Conservation (phyloP, 2,888 invertebrate species). For the Bimastos eiseni region DNA sequence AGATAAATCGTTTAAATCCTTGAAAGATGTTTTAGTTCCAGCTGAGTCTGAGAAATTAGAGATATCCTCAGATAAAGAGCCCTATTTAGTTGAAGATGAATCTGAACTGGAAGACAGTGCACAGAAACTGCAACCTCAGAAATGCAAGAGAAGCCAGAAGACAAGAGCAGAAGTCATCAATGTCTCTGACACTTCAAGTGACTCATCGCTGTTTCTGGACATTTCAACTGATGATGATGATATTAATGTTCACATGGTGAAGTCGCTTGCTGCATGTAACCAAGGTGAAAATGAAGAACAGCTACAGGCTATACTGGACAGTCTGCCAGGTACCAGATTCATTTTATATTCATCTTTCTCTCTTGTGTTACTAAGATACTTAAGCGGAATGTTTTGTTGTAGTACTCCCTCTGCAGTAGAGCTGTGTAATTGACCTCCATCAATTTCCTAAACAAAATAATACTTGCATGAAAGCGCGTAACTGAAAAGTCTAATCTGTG, state of each 20-base stretch:
- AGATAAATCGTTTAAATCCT: neutral
- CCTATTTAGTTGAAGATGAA: neutral
- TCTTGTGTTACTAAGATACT: neutral
- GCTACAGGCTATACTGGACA: neutral
- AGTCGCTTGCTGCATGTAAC: neutral
- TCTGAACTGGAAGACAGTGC: neutral
- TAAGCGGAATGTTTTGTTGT: neutral
- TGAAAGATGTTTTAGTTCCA: neutral
- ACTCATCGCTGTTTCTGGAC: neutral
- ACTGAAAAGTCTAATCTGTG: too few species aligned
- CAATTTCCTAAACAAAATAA: too few species aligned
- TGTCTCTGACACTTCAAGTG: neutral
- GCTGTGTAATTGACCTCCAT: too few species aligned
- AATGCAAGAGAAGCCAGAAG: neutral
- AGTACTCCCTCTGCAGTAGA: too few species aligned
- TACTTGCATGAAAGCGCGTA: too few species aligned
- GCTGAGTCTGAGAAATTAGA: neutral
- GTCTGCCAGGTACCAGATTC: slow-evolving; percentile 16
- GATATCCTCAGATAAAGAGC: neutral
- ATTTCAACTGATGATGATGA: neutral
- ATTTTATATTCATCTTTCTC: neutral
- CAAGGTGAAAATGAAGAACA: neutral
- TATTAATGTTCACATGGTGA: neutral
- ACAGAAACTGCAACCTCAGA: neutral
- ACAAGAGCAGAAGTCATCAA: neutral